A percentile compares a stretch with the other conserved stretches of the same genome.
These are phyloP conservation scores for Epinephelus awoara DNA, from an alignment of 2,797 vertebrate genomes.

Conservation along the genomic window DNA sequence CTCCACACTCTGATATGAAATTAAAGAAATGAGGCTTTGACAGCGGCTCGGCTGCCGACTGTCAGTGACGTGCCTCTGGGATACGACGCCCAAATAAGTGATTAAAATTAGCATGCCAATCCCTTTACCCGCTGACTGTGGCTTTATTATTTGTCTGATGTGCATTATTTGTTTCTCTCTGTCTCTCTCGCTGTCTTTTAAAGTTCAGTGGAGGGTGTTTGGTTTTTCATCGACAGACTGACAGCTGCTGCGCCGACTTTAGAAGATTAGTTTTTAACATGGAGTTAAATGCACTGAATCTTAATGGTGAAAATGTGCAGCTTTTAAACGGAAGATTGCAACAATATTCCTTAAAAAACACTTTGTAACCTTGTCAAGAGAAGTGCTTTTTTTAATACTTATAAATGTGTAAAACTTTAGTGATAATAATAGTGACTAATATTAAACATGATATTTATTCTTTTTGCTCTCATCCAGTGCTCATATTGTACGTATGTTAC, in stretches of 20 bases:
- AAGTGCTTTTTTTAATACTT: too few species aligned
- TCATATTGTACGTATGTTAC: too few species aligned
- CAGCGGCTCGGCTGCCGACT: constrained; percentile 23
- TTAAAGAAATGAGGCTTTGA: constrained; percentile 45
- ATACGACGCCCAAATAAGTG: constrained; percentile 35
- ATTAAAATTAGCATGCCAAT: constrained; percentile 46
- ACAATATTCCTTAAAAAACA: not conserved
- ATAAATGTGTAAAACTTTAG: too few species aligned
- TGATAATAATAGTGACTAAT: too few species aligned
- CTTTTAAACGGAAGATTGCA: not conserved
- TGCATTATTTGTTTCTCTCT: constrained; percentile 3
- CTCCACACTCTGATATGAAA: constrained; percentile 52
- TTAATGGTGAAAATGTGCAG: not conserved
- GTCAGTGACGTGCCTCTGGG: constrained; percentile 38
- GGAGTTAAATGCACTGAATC: not conserved
- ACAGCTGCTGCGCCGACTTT: not conserved
- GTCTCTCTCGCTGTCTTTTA: constrained; percentile 5
- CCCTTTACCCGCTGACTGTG: not conserved
- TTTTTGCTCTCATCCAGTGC: too few species aligned
- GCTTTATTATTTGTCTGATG: constrained; percentile 14
- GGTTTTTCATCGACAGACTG: accelerated
- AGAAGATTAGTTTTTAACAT: not conserved
- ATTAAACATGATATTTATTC: too few species aligned
- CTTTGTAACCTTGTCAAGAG: too few species aligned
- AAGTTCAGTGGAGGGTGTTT: not conserved